phyloP scores from a whole-genome alignment of 2,888 invertebrate genomes.

The Thera obeliscata region DNA sequence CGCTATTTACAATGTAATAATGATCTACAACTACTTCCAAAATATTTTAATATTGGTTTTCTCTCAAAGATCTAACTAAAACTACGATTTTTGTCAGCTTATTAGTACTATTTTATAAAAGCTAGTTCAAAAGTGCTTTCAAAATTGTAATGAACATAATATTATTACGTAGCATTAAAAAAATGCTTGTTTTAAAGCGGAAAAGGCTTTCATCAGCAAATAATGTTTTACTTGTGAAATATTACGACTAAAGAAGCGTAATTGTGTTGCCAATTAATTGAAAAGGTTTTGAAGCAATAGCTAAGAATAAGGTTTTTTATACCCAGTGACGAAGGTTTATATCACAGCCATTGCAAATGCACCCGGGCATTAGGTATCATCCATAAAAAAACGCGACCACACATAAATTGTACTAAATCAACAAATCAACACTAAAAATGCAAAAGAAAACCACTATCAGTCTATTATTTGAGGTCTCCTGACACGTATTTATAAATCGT shows the following conservation, averaged over 20 bases:
- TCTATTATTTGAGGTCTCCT: constrained; percentile 53
- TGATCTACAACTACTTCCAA: neutral
- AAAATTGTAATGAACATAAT: neutral
- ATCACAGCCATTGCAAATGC: constrained; percentile 77
- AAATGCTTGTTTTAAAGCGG: neutral
- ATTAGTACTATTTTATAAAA: neutral
- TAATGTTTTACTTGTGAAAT: neutral
- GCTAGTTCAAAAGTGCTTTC: neutral
- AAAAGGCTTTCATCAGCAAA: neutral
- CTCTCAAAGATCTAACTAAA: neutral
- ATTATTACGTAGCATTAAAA: neutral
- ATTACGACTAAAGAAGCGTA: constrained; percentile 15
- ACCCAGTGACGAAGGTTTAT: constrained; percentile 75
- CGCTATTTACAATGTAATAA: neutral
- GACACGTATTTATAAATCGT: constrained; percentile 68
- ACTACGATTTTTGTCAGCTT: neutral
- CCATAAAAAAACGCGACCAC: constrained; percentile 56
- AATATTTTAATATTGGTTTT: neutral
- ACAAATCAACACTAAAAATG: constrained; percentile 16
- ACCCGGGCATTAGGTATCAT: constrained; percentile 74
- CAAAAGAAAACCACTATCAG: constrained; percentile 52
- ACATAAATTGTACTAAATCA: constrained; percentile 39
- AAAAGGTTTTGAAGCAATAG: constrained; percentile 49
- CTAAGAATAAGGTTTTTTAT: constrained; percentile 50
- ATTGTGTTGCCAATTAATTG: constrained; percentile 17